These are phyloP conservation scores for Lacanobia oleracea DNA, from an alignment of 2,888 invertebrate species.

Conservation along the genomic window DNA sequence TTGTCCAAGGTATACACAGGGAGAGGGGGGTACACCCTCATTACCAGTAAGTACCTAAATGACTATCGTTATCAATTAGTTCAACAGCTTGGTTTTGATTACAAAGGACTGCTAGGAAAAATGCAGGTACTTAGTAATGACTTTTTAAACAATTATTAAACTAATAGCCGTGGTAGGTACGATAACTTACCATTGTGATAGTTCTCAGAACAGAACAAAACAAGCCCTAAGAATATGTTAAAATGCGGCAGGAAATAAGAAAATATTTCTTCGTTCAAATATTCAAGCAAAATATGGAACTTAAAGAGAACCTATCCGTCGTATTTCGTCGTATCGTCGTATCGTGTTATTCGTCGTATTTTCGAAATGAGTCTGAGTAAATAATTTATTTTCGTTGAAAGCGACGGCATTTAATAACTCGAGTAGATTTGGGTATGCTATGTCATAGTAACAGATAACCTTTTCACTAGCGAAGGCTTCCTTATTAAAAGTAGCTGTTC, in stretches of 20 bases:
- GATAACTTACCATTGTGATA: too few species aligned
- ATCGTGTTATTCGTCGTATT: conserved; percentile 22
- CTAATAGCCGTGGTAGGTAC: too few species aligned
- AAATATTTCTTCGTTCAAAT: conserved; percentile 23
- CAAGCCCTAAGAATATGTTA: conserved; percentile 1
- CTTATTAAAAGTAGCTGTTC: conserved; percentile 63
- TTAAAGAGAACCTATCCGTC: conserved; percentile 1
- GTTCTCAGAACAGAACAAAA: too few species aligned
- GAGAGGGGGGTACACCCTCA: conserved; percentile 30
- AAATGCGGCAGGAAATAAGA: conserved; percentile 3
- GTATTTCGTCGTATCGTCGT: background rate
- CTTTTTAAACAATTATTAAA: conserved; percentile 34
- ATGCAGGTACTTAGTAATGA: background rate
- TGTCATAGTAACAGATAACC: conserved; percentile 29
- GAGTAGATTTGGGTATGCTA: conserved; percentile 17
- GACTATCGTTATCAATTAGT: conserved; percentile 50
- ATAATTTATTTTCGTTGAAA: conserved; percentile 37
- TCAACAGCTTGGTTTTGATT: conserved; percentile 29
- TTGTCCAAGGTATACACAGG: conserved; percentile 23
- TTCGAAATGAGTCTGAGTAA: conserved; percentile 16
- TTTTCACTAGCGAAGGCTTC: conserved; percentile 48
- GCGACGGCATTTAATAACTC: conserved; percentile 50
- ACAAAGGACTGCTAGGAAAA: conserved; percentile 20
- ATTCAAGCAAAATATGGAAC: conserved; percentile 23
- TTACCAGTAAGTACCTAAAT: conserved; percentile 49